Percentiles rank a stretch among this genome's conserved stretches.
Conservation (phyloP, 2,113 vertebrate species). For the Zosterops hypoxanthus region DNA sequence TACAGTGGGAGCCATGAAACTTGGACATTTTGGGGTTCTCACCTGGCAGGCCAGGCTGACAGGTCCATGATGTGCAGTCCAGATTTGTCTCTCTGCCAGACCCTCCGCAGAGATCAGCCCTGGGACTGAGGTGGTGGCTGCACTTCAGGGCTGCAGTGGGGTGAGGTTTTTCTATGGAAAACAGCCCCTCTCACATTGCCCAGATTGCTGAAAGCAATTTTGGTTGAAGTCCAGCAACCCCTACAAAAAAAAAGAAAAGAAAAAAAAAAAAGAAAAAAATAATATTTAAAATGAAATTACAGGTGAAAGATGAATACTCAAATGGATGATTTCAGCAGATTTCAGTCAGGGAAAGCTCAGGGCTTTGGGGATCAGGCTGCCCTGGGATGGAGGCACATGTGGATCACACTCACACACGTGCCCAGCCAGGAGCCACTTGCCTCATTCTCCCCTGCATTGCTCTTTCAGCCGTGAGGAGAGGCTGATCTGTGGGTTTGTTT, state of each 20-base stretch:
- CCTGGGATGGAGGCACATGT: neutral
- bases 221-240: slow-evolving; percentile 65
- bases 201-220: slow-evolving; percentile 74
- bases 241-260: slow-evolving; percentile 4
- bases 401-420: accelerated
- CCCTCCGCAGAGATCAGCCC: neutral
- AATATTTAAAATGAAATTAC: neutral
- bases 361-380: neutral
- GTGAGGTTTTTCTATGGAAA: neutral
- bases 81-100: neutral
- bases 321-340: neutral
- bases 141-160: neutral
- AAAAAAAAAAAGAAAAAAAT: neutral
- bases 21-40: neutral
- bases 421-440: accelerated
- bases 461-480: neutral
- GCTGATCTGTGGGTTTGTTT: neutral
- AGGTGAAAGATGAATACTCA: neutral
- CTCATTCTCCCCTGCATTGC: neutral
- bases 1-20: neutral
- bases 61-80: neutral
- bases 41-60: neutral
- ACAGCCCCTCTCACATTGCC: slow-evolving; percentile 76
- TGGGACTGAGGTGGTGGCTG: neutral
- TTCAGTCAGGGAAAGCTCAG: neutral